These are phyloP conservation scores for Daubentonia madagascariensis DNA, from an alignment of 2,113 vertebrate genomes.

Conservation along the genomic window DNA sequence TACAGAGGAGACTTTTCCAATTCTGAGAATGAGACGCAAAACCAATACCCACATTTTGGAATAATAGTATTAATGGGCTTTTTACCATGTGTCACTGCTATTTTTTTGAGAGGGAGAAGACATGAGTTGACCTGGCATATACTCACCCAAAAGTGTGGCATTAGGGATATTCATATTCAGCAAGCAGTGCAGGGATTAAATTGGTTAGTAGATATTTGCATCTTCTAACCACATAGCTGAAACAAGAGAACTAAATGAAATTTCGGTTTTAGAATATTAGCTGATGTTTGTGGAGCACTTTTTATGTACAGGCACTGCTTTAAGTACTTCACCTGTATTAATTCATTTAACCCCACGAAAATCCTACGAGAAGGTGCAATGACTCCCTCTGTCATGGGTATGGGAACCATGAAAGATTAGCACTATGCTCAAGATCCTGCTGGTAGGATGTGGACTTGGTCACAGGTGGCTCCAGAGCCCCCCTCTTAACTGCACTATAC, in stretches of 20 bases:
- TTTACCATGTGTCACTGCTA: not conserved
- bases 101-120: not conserved
- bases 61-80: not conserved
- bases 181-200: not conserved
- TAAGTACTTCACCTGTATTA: not conserved
- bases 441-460: not conserved
- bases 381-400: not conserved
- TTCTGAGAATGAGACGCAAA: not conserved
- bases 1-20: not conserved
- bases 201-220: not conserved
- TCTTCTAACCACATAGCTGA: not conserved
- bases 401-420: not conserved
- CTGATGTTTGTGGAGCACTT: not conserved
- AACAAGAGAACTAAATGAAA: not conserved
- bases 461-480: not conserved
- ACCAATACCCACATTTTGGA: not conserved
- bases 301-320: not conserved
- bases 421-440: not conserved
- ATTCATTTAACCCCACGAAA: not conserved
- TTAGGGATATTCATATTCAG: not conserved
- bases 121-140: not conserved
- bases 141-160: not conserved
- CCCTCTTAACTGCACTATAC: not conserved
- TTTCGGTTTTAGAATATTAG: conserved; percentile 6
- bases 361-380: not conserved